Evolutionary conservation across 2,888 invertebrate species (phyloP), one percentile per base, ranked within the genome.

Genomic region (Colostygia pectinataria): DNA sequence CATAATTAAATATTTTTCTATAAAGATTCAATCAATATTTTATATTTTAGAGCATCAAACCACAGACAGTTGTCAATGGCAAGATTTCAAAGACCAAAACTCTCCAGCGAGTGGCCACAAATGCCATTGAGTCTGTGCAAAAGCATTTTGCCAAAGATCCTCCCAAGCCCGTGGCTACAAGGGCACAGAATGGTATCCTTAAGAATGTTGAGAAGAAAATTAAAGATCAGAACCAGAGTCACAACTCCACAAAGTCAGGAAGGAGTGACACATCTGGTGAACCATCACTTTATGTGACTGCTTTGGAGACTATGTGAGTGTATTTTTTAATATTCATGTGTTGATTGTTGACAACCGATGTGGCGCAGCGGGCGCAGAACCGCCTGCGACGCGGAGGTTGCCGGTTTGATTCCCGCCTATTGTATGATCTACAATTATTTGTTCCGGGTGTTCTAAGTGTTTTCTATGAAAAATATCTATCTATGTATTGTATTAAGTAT

Each of bases 231-330:
- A 88, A 83, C 29, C 77, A 80, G 42, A 87, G 83, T 50, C 72
- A 77, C 20, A 74, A 65, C 37, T 89, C 89, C 18, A 66, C 71
- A 0, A 84, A 91, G 24, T 91, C 91, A 5, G 82, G 82, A 0
- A 83, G 90, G 48, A 94, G 94, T 69, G 93, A 94, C 83, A 92
- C 94, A 40, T 94, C 95, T 55, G 93, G 93, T 66, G 94, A 94
- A 63, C 94, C 95, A 29, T 95, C 95, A 13, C 81, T 96, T 24
- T 96, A 96, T 66, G 91, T 93, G 72, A 94, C 95, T 52, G 95
- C 96, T 2, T 83, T 95, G 63, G 96, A 96, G 71, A 95, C 94
- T 55, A 90, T 92, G 93, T 93, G 77, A 92, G 92, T 91, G 57
- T 44, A 20, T 24, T 36, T 24, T 4, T 5, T 7, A 32, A n/a